These are phyloP conservation scores for Dolomedes plantarius DNA, from an alignment of 2,888 invertebrate species.

Conservation along the genomic window DNA sequence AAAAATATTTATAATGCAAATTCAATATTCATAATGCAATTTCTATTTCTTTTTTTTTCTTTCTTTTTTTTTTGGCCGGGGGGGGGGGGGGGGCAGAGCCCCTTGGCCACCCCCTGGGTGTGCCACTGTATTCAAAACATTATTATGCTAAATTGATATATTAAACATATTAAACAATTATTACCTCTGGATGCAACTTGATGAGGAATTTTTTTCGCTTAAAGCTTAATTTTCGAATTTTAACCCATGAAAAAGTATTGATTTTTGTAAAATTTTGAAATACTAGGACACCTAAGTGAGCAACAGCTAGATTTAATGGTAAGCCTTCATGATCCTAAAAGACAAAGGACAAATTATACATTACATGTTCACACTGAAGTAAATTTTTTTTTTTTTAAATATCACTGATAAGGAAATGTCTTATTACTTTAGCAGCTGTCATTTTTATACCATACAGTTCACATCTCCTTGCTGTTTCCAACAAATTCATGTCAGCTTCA, in stretches of 20 bases:
- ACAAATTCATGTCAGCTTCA: slow-evolving; percentile 96
- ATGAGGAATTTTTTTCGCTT: slow-evolving; percentile 97
- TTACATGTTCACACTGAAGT: no score
- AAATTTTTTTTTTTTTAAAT: background rate
- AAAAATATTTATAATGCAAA: no score
- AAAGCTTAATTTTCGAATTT: slow-evolving; percentile 98
- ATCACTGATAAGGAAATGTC: background rate
- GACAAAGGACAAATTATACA: slow-evolving; percentile 9
- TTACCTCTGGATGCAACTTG: slow-evolving; percentile 98
- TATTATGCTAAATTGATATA: no score
- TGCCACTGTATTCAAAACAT: no score
- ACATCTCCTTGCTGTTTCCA: slow-evolving; percentile 98
- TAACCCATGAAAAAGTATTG: slow-evolving; percentile 99
- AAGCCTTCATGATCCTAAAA: slow-evolving; percentile 92
- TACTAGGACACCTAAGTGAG: slow-evolving; percentile 97
- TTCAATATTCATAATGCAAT: no score
- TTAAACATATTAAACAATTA: no score
- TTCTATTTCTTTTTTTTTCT: no score
- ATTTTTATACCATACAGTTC: slow-evolving; percentile 98
- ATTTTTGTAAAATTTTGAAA: slow-evolving; percentile 98
- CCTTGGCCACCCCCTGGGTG: no score
- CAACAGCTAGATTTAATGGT: slow-evolving; percentile 94
- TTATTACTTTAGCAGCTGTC: slow-evolving; percentile 87
- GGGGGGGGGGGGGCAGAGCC: no score
- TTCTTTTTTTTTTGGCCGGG: no score